Evolutionary conservation across 2,797 vertebrate species (phyloP), one percentile per base, ranked within the genome.

Genomic region (Ateles fusciceps): DNA sequence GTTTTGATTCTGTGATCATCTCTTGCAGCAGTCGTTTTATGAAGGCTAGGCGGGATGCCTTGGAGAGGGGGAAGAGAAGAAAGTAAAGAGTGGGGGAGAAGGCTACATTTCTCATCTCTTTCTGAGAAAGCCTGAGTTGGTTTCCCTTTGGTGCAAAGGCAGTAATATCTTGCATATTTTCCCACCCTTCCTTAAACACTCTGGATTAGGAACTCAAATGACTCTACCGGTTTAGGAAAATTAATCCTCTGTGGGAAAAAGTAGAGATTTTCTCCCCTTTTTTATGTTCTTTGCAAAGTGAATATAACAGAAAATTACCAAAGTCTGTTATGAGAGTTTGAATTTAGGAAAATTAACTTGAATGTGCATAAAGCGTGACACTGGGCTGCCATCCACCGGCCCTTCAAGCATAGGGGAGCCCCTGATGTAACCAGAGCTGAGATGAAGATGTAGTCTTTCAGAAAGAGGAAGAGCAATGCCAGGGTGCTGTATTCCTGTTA

Each of bases 141-240:
- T 52, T 88, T 81, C 76, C 19, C 44, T 57, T 71, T 57, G 87
- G 42, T 61, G 26, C 36, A 81, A 74, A 79, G n/a, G 4, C 2
- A 10, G 21, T 86, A 22, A 86, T n/a, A 39, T n/a, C 79, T 83
- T 89, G 42, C 28, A 7, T 93, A 59, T 95, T 95, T 92, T 55
- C 68, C 76, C 50, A 57, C 39, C 55, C 72, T 80, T 87, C 50
- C 10, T 90, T 94, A 94, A 96, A n/a, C 14, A 68, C 42, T 36
- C 10, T 85, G 52, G 76, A 52, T 89, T 90, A 97, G 87, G 93
- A 96, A 95, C 36, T 44, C 68, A 84, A 0, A 85, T 50, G 50
- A 91, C 64, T 79, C 33, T 15, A 3, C 55, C 12, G 39, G 14
- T 86, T 95, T 97, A 68, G 85, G 64, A 93, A 78, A 17, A 85